phyloP scores from a whole-genome alignment of 1,140 invertebrate genomes.

The Reticulitermes speratus region DNA sequence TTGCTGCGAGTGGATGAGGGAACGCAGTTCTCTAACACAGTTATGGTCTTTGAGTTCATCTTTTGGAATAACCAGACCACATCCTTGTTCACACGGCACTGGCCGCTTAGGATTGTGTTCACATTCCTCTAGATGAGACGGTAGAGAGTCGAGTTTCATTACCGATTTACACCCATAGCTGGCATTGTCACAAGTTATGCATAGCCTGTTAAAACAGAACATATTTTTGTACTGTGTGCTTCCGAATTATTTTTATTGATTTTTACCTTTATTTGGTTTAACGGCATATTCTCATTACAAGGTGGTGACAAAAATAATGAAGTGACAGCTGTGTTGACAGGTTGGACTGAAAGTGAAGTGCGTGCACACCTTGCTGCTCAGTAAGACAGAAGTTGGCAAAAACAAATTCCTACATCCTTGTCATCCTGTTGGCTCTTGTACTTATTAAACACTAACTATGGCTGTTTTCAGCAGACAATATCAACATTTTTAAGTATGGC shows the following conservation, averaged over 20 bases:
- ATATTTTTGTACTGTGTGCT: not conserved
- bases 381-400: too few relatives aligned
- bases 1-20: conserved; percentile 81
- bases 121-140: conserved; percentile 85
- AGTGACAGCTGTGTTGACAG: too few relatives aligned
- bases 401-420: too few relatives aligned
- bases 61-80: conserved; percentile 90
- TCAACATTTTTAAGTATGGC: too few relatives aligned
- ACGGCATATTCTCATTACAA: too few relatives aligned
- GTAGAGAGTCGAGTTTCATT: conserved; percentile 82
- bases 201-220: conserved; percentile 58
- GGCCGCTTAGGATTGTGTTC: conserved; percentile 93
- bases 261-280: too few relatives aligned
- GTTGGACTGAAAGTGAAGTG: too few relatives aligned
- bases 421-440: too few relatives aligned
- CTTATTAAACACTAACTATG: too few relatives aligned
- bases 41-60: conserved; percentile 94
- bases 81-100: conserved; percentile 88
- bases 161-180: conserved; percentile 80
- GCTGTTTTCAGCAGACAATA: too few relatives aligned
- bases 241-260: conserved; percentile 28
- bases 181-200: conserved; percentile 88
- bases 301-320: too few relatives aligned
- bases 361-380: too few relatives aligned
- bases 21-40: conserved; percentile 83